Conservation (phyloP, 2,888 invertebrate species). For the Hypselothyrea guttata region DNA sequence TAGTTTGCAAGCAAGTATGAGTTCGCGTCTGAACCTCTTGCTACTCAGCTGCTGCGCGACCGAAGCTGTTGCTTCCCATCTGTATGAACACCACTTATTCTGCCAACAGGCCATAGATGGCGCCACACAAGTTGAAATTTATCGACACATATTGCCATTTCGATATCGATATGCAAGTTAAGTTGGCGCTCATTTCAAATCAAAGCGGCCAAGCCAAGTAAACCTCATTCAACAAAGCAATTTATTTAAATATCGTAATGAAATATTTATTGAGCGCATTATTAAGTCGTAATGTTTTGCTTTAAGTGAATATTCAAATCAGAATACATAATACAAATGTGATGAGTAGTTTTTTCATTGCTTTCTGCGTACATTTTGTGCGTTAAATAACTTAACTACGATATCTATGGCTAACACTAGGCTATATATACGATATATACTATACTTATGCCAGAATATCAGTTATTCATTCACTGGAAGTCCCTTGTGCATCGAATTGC, state of each 20-base stretch:
- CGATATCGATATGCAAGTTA: too few species aligned
- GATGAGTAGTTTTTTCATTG: constrained; percentile 45
- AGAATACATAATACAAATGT: constrained; percentile 57
- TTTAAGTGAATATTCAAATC: constrained; percentile 62
- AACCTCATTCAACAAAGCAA: too few species aligned
- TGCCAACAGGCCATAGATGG: too few species aligned
- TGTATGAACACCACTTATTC: too few species aligned
- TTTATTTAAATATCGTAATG: background rate
- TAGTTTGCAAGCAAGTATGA: too few species aligned
- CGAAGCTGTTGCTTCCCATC: too few species aligned
- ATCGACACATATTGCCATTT: too few species aligned
- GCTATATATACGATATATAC: constrained; percentile 4
- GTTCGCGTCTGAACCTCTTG: too few species aligned
- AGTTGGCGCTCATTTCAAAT: too few species aligned
- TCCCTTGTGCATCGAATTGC: constrained; percentile 75
- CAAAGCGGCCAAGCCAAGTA: too few species aligned
- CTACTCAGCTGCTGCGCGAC: too few species aligned
- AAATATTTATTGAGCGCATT: constrained; percentile 80
- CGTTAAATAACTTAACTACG: background rate
- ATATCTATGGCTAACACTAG: constrained; percentile 15
- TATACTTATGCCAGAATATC: constrained; percentile 55
- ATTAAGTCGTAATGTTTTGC: constrained; percentile 68
- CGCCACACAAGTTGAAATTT: too few species aligned
- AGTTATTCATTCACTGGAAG: constrained; percentile 78
- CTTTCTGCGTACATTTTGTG: constrained; percentile 36